A percentile compares a stretch with the other conserved stretches of the same genome.
Evolutionary conservation across 1,140 invertebrate species (phyloP).

Genomic region (Temnothorax longispinosus): DNA sequence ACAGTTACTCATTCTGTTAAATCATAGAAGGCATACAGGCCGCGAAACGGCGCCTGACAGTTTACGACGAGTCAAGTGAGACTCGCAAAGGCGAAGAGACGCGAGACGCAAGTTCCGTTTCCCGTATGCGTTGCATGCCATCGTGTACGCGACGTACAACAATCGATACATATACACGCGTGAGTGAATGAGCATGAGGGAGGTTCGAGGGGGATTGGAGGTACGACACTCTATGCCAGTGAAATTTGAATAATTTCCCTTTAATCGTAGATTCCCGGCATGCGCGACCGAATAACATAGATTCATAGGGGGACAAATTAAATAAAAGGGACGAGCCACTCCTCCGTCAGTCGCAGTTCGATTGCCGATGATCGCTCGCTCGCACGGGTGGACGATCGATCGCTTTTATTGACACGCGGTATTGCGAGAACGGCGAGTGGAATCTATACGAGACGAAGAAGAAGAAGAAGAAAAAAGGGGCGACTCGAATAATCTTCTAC

Average conservation of each 20-base stretch:
- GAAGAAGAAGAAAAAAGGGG: background rate
- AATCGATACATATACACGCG: slow-evolving; percentile 53
- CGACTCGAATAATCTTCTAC: background rate
- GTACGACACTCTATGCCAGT: slow-evolving; percentile 77
- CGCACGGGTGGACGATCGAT: slow-evolving; percentile 70
- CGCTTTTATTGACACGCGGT: slow-evolving; percentile 21
- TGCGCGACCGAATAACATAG: slow-evolving; percentile 86
- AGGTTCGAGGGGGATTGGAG: slow-evolving; percentile 15
- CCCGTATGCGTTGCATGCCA: slow-evolving; percentile 69
- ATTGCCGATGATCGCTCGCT: slow-evolving; percentile 82
- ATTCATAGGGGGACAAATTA: slow-evolving; percentile 83
- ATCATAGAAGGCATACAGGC: slow-evolving; percentile 50
- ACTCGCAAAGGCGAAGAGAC: slow-evolving; percentile 54
- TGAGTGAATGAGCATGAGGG: slow-evolving; percentile 15
- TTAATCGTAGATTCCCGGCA: slow-evolving; percentile 83
- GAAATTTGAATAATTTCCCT: slow-evolving; percentile 86
- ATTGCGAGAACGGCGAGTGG: background rate
- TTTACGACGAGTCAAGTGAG: slow-evolving; percentile 86
- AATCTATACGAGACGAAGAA: background rate
- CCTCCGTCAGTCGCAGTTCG: slow-evolving; percentile 85
- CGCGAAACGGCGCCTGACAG: slow-evolving; percentile 79
- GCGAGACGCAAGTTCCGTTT: slow-evolving; percentile 73
- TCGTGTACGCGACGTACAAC: slow-evolving; percentile 67
- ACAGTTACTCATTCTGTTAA: slow-evolving; percentile 59
- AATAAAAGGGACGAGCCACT: slow-evolving; percentile 86